These are phyloP conservation scores for Synanthedon myopaeformis DNA, from an alignment of 2,888 invertebrate species.

Conservation along the genomic window DNA sequence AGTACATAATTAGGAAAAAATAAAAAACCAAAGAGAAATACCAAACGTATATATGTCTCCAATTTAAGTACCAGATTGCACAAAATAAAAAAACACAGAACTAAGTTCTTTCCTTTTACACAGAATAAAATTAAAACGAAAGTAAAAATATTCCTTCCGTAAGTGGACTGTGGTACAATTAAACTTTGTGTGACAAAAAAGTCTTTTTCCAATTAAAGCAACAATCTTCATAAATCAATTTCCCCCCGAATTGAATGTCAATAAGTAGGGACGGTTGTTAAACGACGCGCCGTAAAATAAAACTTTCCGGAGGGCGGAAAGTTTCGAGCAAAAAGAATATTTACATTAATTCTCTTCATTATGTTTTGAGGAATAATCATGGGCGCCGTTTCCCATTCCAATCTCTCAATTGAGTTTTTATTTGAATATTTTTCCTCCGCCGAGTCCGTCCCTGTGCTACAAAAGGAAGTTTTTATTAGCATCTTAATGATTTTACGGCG, in stretches of 20 bases:
- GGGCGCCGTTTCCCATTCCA: slow-evolving; percentile 59
- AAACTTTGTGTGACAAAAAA: slow-evolving; percentile 17
- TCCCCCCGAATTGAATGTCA: slow-evolving; percentile 70
- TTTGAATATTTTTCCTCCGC: slow-evolving; percentile 64
- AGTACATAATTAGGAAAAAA: too few relatives aligned
- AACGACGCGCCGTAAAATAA: slow-evolving; percentile 68
- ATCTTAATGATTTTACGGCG: slow-evolving; percentile 73
- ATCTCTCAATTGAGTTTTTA: slow-evolving; percentile 68
- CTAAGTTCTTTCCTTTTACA: too few relatives aligned
- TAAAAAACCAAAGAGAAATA: too few relatives aligned
- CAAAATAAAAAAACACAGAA: too few relatives aligned
- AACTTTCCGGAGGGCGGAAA: slow-evolving; percentile 69
- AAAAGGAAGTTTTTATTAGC: slow-evolving; percentile 73
- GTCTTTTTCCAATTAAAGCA: slow-evolving; percentile 64
- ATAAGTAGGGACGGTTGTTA: slow-evolving; percentile 69
- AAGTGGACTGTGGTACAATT: background rate
- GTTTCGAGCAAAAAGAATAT: slow-evolving; percentile 67
- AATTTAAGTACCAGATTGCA: too few relatives aligned
- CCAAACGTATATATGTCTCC: too few relatives aligned
- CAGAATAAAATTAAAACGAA: too few relatives aligned
- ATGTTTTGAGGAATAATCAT: slow-evolving; percentile 73
- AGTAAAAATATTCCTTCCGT: background rate
- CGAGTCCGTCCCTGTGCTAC: slow-evolving; percentile 62
- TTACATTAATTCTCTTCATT: slow-evolving; percentile 73
- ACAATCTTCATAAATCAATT: slow-evolving; percentile 72